A percentile compares a stretch with the other conserved stretches of the same genome.
These are phyloP conservation scores for Psilopogon haemacephalus DNA, from an alignment of 2,113 vertebrate species.

Conservation along the genomic window DNA sequence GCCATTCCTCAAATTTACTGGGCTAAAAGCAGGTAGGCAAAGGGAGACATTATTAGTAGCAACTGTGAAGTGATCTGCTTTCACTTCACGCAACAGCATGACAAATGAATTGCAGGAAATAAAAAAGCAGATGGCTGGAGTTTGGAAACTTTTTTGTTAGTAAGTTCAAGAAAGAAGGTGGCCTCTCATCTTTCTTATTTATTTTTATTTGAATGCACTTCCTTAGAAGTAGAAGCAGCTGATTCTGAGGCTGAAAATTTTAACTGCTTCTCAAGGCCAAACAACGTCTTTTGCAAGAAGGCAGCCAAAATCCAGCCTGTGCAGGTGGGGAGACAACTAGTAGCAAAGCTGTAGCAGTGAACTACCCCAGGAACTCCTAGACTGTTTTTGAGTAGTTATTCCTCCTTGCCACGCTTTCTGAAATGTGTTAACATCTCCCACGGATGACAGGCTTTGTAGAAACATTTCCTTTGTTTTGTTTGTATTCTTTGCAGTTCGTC, in stretches of 20 bases:
- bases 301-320: neutral
- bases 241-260: neutral
- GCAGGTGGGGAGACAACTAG: neutral
- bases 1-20: neutral
- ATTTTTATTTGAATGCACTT: neutral
- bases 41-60: neutral
- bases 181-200: neutral
- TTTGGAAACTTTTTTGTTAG: constrained; percentile 11
- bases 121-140: constrained; percentile 7
- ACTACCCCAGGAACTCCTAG: neutral
- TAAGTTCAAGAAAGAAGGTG: constrained; percentile 16
- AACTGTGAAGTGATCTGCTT: neutral
- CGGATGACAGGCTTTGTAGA: constrained; percentile 36
- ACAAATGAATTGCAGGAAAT: constrained; percentile 21
- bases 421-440: constrained; percentile 58
- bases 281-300: neutral
- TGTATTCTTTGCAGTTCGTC: constrained; percentile 53
- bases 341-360: neutral
- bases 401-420: constrained; percentile 22
- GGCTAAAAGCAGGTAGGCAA: neutral
- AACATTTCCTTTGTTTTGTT: constrained; percentile 50
- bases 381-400: neutral
- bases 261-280: neutral
- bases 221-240: neutral
- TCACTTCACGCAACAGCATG: neutral